phyloP scores from a whole-genome alignment of 2,797 vertebrate genomes.

The Phoxinus dragarum region DNA sequence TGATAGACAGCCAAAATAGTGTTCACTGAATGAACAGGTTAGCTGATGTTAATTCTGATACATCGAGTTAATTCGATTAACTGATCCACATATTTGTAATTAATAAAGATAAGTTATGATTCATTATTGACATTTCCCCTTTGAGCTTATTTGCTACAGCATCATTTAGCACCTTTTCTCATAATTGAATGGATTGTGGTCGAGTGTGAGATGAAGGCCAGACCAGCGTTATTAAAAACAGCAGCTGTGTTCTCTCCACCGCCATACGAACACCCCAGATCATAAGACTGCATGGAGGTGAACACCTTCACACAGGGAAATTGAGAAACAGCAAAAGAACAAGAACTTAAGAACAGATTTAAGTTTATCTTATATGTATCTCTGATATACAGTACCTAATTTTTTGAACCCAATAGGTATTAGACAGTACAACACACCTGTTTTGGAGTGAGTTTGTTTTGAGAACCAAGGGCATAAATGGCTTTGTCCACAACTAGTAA shows the following conservation, averaged over 20 bases:
- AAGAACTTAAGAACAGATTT: background rate
- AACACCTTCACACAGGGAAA: conserved; percentile 76
- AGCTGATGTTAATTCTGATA: too few species aligned
- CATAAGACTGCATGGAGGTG: conserved; percentile 81
- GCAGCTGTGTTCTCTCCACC: conserved; percentile 74
- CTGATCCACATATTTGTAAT: too few species aligned
- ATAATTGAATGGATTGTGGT: accelerated
- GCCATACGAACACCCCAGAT: conserved; percentile 82
- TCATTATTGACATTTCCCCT: too few species aligned
- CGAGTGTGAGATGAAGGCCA: conserved; percentile 77
- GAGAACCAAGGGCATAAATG: conserved; percentile 79
- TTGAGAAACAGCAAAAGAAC: background rate
- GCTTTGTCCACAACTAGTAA: conserved; percentile 85
- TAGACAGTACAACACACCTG: conserved; percentile 68
- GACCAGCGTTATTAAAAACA: conserved; percentile 79
- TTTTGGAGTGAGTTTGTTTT: conserved; percentile 77
- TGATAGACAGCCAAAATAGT: too few species aligned
- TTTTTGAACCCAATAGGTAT: background rate
- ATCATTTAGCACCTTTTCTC: conserved; percentile 58
- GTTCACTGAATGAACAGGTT: too few species aligned
- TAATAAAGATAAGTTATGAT: too few species aligned
- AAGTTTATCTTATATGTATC: background rate
- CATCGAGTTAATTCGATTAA: too few species aligned
- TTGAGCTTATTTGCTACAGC: too few species aligned
- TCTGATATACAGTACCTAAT: background rate